phyloP scores from a whole-genome alignment of 2,888 invertebrate species.

The Perdita meconis region DNA sequence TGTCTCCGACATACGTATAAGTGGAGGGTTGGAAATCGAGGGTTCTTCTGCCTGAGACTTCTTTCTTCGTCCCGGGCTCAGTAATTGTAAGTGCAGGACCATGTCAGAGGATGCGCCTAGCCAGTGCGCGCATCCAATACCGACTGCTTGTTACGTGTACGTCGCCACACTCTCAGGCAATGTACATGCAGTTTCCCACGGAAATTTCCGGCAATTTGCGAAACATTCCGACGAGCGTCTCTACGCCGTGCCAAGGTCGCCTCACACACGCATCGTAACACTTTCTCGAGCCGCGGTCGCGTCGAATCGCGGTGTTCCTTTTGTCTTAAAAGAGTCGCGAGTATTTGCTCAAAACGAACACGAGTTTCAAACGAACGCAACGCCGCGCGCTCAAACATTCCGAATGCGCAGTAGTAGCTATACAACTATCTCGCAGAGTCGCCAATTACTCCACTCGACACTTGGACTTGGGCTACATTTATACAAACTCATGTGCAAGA shows the following conservation, averaged over 20 bases:
- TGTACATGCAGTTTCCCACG: slow-evolving; percentile 76
- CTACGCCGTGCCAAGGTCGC: slow-evolving; percentile 74
- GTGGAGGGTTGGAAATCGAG: too few relatives aligned
- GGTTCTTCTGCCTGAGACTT: too few relatives aligned
- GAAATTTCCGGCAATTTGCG: slow-evolving; percentile 79
- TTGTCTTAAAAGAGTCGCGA: not conserved
- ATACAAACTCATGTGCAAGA: too few relatives aligned
- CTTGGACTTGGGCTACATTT: too few relatives aligned
- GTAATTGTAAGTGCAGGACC: slow-evolving; percentile 74
- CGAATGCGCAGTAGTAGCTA: not conserved
- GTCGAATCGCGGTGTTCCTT: slow-evolving; percentile 20
- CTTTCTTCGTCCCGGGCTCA: slow-evolving; percentile 23
- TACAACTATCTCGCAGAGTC: not conserved
- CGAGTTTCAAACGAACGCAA: not conserved
- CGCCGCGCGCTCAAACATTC: too few relatives aligned
- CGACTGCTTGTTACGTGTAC: slow-evolving; percentile 58
- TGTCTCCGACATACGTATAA: too few relatives aligned
- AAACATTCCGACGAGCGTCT: slow-evolving; percentile 75
- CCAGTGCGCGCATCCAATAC: slow-evolving; percentile 65
- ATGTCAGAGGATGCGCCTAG: slow-evolving; percentile 67
- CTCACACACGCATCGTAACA: slow-evolving; percentile 61
- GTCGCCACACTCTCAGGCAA: slow-evolving; percentile 57
- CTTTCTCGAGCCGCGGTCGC: slow-evolving; percentile 60
- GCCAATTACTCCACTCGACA: too few relatives aligned
- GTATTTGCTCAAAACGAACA: not conserved